Evolutionary conservation across 2,888 invertebrate species (phyloP), one percentile per base, ranked within the genome.

Genomic region (Heliconius hortense): DNA sequence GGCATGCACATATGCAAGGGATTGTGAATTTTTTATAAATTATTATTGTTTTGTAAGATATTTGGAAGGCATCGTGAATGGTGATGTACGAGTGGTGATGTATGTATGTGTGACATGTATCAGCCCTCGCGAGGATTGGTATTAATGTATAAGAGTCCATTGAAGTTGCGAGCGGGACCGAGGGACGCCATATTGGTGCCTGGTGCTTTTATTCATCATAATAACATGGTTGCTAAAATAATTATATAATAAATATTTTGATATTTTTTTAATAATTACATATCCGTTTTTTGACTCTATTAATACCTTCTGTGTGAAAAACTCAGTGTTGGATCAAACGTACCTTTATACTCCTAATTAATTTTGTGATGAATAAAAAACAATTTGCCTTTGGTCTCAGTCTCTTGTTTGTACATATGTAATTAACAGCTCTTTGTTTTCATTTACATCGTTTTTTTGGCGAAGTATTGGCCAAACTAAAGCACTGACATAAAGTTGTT

Each of bases 1-100:
- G 93, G 93, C 93, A 93, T 93, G 94, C 93, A 93, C 93, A 91
- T 90, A 83, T 93, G 93, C 91, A 90, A 93, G 94, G 94, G 92
- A 93, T 90, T 93, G 87, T 93, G 92, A 92, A 90, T 92, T 92
- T 48, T 56, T 91, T 92, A 88, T 92, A 92, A 92, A 92, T 91
- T 91, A 91, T 90, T 91, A 88, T 86, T 80, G 88, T 92, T 92
- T 89, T 92, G 91, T 92, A 90, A 88, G 89, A 86, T 80, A 87
- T 85, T 85, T 87, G 92, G 80, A 87, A 92, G 91, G 84, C 62
- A 80, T 78, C 82, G 80, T 86, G 90, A 82, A 84, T 82, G 89
- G 81, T 78, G 82, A 82, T 80, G 87, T 82, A 87, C 85, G 88
- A 74, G 82, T 82, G 87, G 82, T 82, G 87, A 77, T 80, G 21